Percentiles rank a stretch among this genome's conserved stretches.
Evolutionary conservation across 1,140 invertebrate genomes (phyloP).

Genomic region (Anoplophora glabripennis): DNA sequence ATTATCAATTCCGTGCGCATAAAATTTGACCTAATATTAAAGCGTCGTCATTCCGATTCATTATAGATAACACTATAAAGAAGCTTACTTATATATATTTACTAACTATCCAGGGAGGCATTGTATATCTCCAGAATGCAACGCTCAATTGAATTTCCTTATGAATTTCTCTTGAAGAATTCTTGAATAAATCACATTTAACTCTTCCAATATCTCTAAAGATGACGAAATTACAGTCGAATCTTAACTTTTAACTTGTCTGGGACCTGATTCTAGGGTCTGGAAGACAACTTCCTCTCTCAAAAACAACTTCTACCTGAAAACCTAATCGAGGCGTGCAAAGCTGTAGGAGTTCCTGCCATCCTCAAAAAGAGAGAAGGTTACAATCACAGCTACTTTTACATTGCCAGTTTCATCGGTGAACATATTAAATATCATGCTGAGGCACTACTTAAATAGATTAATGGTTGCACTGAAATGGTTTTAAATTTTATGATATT

Average conservation of each 20-base stretch:
- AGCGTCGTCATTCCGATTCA: too few species aligned
- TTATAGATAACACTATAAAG: background rate
- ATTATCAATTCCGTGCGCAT: too few species aligned
- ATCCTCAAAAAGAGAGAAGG: slow-evolving; percentile 78
- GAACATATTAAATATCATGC: slow-evolving; percentile 92
- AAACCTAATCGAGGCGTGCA: slow-evolving; percentile 71
- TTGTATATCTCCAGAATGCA: too few species aligned
- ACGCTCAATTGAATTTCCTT: too few species aligned
- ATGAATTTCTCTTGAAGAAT: too few species aligned
- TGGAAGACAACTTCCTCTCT: slow-evolving; percentile 77
- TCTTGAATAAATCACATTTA: too few species aligned
- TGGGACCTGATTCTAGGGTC: slow-evolving; percentile 62
- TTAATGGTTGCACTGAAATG: too few species aligned
- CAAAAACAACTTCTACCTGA: slow-evolving; percentile 81
- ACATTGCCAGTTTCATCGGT: slow-evolving; percentile 88
- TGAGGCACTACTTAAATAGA: slow-evolving; percentile 45
- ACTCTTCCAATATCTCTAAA: too few species aligned
- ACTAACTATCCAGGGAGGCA: too few species aligned
- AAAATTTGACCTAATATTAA: too few species aligned
- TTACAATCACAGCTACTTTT: slow-evolving; percentile 97
- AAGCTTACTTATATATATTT: too few species aligned
- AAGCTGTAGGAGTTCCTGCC: slow-evolving; percentile 67
- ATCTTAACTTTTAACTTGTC: slow-evolving; percentile 4
- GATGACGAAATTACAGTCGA: background rate
- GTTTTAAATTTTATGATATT: too few species aligned